phyloP scores from a whole-genome alignment of 1,140 invertebrate species.

The Cardiocondyla obscurior region DNA sequence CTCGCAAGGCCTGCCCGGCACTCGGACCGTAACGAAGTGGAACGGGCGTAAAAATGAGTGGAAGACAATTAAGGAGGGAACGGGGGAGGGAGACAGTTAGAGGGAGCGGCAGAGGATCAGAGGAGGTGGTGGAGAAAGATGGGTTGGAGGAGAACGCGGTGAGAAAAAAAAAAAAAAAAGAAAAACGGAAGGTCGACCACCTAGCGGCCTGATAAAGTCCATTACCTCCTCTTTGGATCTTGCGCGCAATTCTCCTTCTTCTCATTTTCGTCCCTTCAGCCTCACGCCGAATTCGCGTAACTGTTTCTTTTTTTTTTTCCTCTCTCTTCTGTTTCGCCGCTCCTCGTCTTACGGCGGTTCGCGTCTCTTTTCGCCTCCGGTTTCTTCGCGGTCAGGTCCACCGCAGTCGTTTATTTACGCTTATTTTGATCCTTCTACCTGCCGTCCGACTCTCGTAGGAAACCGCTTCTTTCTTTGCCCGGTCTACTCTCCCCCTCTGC shows the following conservation, averaged over 20 bases:
- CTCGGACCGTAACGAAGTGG: slow-evolving; percentile 75
- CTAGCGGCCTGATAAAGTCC: slow-evolving; percentile 75
- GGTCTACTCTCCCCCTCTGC: too few relatives aligned
- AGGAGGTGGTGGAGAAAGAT: slow-evolving; percentile 18
- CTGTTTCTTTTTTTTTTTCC: slow-evolving; percentile 15
- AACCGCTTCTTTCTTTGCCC: slow-evolving; percentile 15
- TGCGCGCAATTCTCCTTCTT: slow-evolving; percentile 39
- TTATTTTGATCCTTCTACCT: slow-evolving; percentile 58
- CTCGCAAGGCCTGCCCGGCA: slow-evolving; percentile 65
- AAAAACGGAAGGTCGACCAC: slow-evolving; percentile 75
- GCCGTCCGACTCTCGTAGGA: slow-evolving; percentile 37
- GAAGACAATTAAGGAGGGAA: slow-evolving; percentile 76
- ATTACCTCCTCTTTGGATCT: slow-evolving; percentile 71
- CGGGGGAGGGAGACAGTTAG: slow-evolving; percentile 1
- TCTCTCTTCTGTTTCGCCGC: slow-evolving; percentile 4
- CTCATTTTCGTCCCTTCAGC: slow-evolving; percentile 20
- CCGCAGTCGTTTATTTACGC: slow-evolving; percentile 47
- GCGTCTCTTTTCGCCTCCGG: not conserved
- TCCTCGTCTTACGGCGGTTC: slow-evolving; percentile 45
- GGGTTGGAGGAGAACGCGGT: not conserved
- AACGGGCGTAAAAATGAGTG: slow-evolving; percentile 77
- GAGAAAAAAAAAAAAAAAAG: slow-evolving; percentile 36
- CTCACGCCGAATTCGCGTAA: slow-evolving; percentile 48
- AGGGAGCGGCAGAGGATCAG: not conserved
- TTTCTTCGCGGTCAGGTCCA: slow-evolving; percentile 14